These are phyloP conservation scores for Ctenopoma kingsleyae DNA, from an alignment of 2,797 vertebrate genomes.

Conservation along the genomic window DNA sequence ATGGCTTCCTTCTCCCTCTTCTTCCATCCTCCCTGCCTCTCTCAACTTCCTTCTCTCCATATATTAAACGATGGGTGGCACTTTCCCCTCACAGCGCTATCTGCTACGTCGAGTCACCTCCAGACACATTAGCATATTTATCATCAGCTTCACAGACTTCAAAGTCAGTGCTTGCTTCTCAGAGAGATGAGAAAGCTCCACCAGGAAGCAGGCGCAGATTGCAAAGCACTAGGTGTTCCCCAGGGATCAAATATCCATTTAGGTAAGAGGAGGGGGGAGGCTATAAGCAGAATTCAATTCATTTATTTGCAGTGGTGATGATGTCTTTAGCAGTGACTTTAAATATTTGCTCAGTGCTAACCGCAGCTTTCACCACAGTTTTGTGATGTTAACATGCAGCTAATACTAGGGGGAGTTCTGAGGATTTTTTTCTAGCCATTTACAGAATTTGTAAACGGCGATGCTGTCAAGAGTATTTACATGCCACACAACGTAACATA, in stretches of 20 bases:
- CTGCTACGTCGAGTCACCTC: slow-evolving; percentile 80
- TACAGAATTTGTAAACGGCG: slow-evolving; percentile 30
- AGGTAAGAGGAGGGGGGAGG: slow-evolving; percentile 63
- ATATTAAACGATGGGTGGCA: slow-evolving; percentile 80
- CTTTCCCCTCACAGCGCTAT: slow-evolving; percentile 76
- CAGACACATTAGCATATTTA: slow-evolving; percentile 85
- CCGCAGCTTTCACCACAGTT: slow-evolving; percentile 60
- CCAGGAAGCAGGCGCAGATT: slow-evolving; percentile 77
- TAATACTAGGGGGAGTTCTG: slow-evolving; percentile 49
- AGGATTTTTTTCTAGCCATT: slow-evolving; percentile 28
- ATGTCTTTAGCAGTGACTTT: slow-evolving; percentile 80
- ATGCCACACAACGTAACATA: slow-evolving; percentile 15
- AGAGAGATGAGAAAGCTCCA: slow-evolving; percentile 71
- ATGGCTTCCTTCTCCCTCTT: slow-evolving; percentile 34
- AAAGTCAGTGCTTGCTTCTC: slow-evolving; percentile 79
- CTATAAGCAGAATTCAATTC: slow-evolving; percentile 74
- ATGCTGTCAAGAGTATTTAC: slow-evolving; percentile 37
- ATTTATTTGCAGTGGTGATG: slow-evolving; percentile 81
- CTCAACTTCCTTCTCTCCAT: slow-evolving; percentile 54
- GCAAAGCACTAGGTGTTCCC: slow-evolving; percentile 78
- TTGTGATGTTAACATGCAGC: slow-evolving; percentile 55
- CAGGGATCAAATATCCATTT: slow-evolving; percentile 82
- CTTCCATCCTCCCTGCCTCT: slow-evolving; percentile 26
- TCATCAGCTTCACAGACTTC: slow-evolving; percentile 83
- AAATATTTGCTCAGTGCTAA: slow-evolving; percentile 79